Evolutionary conservation across 2,797 vertebrate species (phyloP).

Genomic region (Molossus alvarezi): DNA sequence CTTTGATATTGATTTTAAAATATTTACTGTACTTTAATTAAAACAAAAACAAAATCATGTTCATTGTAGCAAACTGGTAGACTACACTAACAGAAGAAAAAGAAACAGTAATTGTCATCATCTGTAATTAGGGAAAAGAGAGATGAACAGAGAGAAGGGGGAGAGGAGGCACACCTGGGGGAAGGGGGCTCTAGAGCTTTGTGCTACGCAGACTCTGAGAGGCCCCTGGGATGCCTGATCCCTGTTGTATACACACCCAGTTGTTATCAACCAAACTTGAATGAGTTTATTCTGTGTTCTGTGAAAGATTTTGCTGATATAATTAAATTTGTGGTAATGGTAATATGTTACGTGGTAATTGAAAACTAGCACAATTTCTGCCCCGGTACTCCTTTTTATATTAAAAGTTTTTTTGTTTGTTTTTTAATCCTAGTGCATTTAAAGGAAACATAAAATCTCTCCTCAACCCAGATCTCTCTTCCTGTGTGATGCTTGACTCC

Average conservation of each 20-base stretch:
- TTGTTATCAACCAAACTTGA: background rate
- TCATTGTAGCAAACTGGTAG: background rate
- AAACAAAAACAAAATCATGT: background rate
- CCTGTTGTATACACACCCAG: too few species aligned
- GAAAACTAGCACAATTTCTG: background rate
- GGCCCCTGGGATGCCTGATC: too few species aligned
- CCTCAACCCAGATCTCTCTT: background rate
- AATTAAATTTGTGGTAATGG: background rate
- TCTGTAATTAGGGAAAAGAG: background rate
- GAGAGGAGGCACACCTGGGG: too few species aligned
- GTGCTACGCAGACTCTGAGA: background rate
- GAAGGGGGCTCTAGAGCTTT: background rate
- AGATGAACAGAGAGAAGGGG: background rate
- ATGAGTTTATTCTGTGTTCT: background rate
- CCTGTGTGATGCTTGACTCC: too few species aligned
- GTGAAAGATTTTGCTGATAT: background rate
- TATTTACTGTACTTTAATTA: background rate
- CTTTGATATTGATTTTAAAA: background rate
- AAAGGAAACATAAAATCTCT: background rate
- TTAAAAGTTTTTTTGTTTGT: background rate
- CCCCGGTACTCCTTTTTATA: background rate
- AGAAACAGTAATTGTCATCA: background rate
- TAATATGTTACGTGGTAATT: background rate
- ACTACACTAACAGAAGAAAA: background rate
- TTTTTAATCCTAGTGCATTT: background rate